Base-by-base conservation (phyloP, 2,888 invertebrate species). In the Drosophila vallismaia region DNA sequence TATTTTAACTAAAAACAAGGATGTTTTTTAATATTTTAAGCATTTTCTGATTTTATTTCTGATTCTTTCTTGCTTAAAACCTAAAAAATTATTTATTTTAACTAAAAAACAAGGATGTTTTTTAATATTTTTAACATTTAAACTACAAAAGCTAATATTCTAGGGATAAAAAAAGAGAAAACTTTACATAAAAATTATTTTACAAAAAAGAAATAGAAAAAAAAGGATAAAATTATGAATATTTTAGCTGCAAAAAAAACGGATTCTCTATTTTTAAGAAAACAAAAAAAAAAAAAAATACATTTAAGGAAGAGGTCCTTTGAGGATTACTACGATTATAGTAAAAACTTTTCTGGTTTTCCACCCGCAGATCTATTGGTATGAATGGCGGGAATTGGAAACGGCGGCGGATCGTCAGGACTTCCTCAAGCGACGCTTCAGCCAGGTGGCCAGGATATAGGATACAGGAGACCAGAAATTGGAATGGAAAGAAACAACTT, bases 291-390 rank as follows among this genome's bases (percentile, higher is more conserved):
- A 28, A 28, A 28, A 28, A 4, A 19, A 19, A 19, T 4, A 28
- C 4, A 5, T 28, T 6, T 0, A 5, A 28, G 28, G 28, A 6
- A 5, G 28, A 4, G 4, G 1, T 6, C 28, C 6, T 4, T 28
- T 6, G 4, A 28, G 28, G 28, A 28, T 4, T 36, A 36, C 5
- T 12, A 36, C 19, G 19, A 19, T 19, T 19, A 19, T 19, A 19
- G 19, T 19, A 36, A n/a, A 36, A 36, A 36, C 14, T 8, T 4
- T 90, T 19, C 19, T 19, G 19, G 19, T 19, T 1, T 19, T 19
- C 19, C 19, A 1, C 19, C 19, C 19, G 19, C 19, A 94, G 94
- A 92, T 94, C 49, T 88, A 90, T 38, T 93, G 93, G 93, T 89
- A 90, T 71, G 91, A 92, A 72, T 94, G 94, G 92, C 88, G 87